phyloP scores from a whole-genome alignment of 2,797 vertebrate genomes.

The Poecilia velifera region DNA sequence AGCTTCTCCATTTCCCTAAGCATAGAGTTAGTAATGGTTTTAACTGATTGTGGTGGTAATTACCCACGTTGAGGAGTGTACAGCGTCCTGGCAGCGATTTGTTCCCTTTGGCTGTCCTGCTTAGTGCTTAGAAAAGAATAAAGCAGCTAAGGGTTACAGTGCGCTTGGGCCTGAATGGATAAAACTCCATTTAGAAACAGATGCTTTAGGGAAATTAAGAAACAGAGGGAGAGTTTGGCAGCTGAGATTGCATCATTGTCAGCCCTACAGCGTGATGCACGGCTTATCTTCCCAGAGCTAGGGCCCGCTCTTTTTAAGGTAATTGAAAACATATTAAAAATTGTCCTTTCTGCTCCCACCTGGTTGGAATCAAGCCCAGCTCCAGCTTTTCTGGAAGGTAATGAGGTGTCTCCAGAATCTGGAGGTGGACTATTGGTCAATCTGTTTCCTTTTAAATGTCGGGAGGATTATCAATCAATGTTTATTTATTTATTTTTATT shows the following conservation, averaged over 20 bases:
- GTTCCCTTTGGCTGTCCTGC: conserved; percentile 60
- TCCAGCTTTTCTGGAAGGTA: conserved; percentile 50
- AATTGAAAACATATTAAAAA: conserved; percentile 56
- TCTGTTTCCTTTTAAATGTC: conserved; percentile 38
- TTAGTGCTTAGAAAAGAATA: conserved; percentile 63
- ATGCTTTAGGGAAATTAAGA: conserved; percentile 67
- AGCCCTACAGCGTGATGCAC: conserved; percentile 58
- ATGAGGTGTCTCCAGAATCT: conserved; percentile 33
- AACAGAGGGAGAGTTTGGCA: conserved; percentile 52
- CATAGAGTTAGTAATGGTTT: conserved; percentile 45
- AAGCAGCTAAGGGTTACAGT: conserved; percentile 74
- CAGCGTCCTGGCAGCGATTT: conserved; percentile 60
- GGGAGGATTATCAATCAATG: conserved; percentile 46
- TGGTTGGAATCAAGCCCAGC: conserved; percentile 50
- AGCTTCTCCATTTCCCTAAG: conserved; percentile 26
- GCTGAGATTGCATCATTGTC: conserved; percentile 67
- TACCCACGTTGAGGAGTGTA: conserved; percentile 56
- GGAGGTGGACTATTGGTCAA: conserved; percentile 34
- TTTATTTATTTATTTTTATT: conserved; percentile 1
- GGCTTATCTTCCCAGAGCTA: conserved; percentile 54
- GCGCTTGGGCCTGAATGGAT: conserved; percentile 66
- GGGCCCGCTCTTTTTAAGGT: conserved; percentile 38
- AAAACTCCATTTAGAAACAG: conserved; percentile 70
- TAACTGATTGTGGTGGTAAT: conserved; percentile 58
- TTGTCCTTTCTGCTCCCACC: conserved; percentile 60